Conservation (phyloP, 2,113 vertebrate species). For the Stercorarius parasiticus region DNA sequence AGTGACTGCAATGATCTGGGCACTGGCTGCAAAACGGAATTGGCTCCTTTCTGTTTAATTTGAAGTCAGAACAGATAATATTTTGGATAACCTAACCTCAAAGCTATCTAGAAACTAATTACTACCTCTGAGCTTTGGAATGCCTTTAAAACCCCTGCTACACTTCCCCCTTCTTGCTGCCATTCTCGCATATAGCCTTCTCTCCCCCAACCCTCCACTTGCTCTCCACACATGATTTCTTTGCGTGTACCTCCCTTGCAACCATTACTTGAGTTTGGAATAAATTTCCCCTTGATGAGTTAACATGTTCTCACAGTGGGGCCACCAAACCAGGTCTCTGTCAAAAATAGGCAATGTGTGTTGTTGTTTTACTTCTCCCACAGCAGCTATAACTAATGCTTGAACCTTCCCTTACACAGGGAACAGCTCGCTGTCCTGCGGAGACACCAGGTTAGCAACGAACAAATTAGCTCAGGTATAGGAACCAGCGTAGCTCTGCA, state of each 20-base stretch:
- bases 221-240: background rate
- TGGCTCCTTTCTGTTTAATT: background rate
- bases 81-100: background rate
- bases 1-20: background rate
- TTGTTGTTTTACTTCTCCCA: background rate
- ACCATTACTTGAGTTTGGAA: background rate
- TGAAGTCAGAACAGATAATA: background rate
- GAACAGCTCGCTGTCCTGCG: background rate
- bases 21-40: background rate
- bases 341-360: background rate
- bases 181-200: background rate
- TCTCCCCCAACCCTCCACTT: background rate
- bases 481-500: background rate
- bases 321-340: background rate
- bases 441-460: constrained; percentile 21
- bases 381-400: background rate
- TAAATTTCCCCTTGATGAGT: background rate
- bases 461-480: constrained; percentile 49
- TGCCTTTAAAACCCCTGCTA: background rate
- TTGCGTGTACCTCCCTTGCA: background rate
- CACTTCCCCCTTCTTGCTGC: background rate
- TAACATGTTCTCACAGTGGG: background rate
- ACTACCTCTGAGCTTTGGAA: background rate
- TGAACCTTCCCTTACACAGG: background rate
- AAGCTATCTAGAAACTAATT: constrained; percentile 20